Base-by-base conservation (phyloP, 1,140 invertebrate species). In the Drosophila baimaii region DNA sequence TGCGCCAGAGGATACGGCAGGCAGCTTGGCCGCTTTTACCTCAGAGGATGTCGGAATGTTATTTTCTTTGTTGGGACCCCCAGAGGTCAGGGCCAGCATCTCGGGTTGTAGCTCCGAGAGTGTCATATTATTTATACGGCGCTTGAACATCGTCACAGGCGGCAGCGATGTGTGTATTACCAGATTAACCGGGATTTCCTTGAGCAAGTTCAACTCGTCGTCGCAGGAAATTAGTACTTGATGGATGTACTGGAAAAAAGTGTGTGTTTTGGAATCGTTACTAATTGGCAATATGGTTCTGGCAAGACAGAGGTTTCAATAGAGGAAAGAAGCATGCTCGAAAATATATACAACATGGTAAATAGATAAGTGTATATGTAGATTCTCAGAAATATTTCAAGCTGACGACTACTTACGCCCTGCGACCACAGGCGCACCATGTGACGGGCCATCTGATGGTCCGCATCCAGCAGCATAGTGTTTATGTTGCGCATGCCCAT, bases 151-250 rank as follows among this genome's bases (percentile, higher is more conserved):
- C 3, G 39, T 0, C 8, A 65, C 19, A 0, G 59, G 39, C 3
- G 79, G 73, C 41, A 65, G 33, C 3, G 79, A 27, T 2, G 47
- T 49, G 12, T 78, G 35, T 19, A 81, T 56, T 4, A 81, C 41
- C 5, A 46, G 41, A n/a, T 64, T 27, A 3, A 64, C 54, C 12
- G 41, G 47, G 5, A 69, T 10, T 2, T 9, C 21, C 7, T 43
- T 49, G 3, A 78, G 17, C 15, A 15, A 2, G 3, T 25, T 12
- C 2, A 82, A 37, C 15, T 74, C 19, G 13, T 52, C 23, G 39
- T 82, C 74, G 17, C 33, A 62, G 2, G 62, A n/a, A 19, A 82
- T 41, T 5, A 82, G 1, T n/a, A 62, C 31, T 33, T 68, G 19
- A 19, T 51, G 27, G 3, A 66, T 66, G 35, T 68, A 68, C 65